Base-by-base conservation (phyloP, 2,888 invertebrate genomes). In the Cinara cedri region DNA sequence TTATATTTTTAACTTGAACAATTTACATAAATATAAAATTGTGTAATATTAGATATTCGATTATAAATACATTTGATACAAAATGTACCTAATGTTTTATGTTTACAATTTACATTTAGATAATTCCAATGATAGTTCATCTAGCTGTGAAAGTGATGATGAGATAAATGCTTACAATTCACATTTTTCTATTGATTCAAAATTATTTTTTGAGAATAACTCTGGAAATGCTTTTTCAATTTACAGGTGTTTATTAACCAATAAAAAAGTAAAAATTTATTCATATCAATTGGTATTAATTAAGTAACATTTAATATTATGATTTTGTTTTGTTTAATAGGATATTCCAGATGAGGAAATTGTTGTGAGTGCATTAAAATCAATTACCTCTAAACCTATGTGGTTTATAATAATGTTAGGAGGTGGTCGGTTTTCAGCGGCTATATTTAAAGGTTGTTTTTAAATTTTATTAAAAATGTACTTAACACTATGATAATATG, bases 381-480 rank as follows among this genome's bases (percentile, higher is more conserved):
- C 51, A 3, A 51, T 78, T 16, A 49, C 1, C 10, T 34, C 57
- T 19, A 87, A 88, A 1, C 88, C 87, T 9, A 88, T 85, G 46
- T 94, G 93, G 93, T 90, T 91, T 0, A 87, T 96, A 10, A 86
- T 96, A 71, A 92, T 95, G 92, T 87, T 94, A 51, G 93, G 93
- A 0, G 95, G 95, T 6, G 95, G 96, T 1, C 93, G 93, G 85
- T 93, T 93, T 87, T 92, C 93, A 34, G 93, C 90, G 1, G 92
- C 90, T 19, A 86, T 93, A 55, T 93, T 92, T 84, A 85, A 88
- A 84, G 88, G 88, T 86, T n/a, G n/a, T n/a, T n/a, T n/a, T n/a
- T n/a, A n/a, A n/a, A n/a, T n/a, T 21, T 42, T 21, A 83, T 82
- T 49, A 6, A 57, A 57, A 71, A 51, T 42, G 46, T 63, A 16